Evolutionary conservation across 2,888 invertebrate genomes (phyloP).

Genomic region (Lasioglossum malachurum): DNA sequence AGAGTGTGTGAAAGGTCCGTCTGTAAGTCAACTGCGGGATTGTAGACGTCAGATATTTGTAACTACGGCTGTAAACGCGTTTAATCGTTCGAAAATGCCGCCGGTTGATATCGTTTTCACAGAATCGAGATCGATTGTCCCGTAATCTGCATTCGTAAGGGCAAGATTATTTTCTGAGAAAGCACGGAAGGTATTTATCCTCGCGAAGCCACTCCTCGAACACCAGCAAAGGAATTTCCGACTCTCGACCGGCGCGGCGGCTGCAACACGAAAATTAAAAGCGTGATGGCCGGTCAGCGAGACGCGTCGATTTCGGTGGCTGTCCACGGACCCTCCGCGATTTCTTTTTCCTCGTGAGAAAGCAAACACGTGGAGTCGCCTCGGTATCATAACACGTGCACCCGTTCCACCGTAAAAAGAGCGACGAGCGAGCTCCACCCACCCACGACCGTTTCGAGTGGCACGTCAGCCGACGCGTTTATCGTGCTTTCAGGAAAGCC

Average conservation of each 20-base stretch:
- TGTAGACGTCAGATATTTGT: no score
- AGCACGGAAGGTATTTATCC: slow-evolving; percentile 29
- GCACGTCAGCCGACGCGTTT: slow-evolving; percentile 57
- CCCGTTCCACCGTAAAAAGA: slow-evolving; percentile 22
- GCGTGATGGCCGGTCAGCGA: slow-evolving; percentile 45
- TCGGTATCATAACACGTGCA: slow-evolving; percentile 68
- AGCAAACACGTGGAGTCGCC: slow-evolving; percentile 65
- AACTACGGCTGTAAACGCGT: no score
- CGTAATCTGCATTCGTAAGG: slow-evolving; percentile 33
- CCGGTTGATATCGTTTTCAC: neutral
- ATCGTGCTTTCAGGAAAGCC: slow-evolving; percentile 71
- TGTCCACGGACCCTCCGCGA: slow-evolving; percentile 40
- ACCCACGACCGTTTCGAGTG: slow-evolving; percentile 65
- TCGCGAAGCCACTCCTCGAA: neutral
- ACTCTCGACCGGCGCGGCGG: neutral
- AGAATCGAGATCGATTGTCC: slow-evolving; percentile 28
- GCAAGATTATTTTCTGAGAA: slow-evolving; percentile 45
- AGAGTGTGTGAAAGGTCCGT: neutral
- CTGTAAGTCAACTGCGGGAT: neutral
- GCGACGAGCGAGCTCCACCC: slow-evolving; percentile 47
- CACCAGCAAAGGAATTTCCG: slow-evolving; percentile 29
- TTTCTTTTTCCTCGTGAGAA: slow-evolving; percentile 61
- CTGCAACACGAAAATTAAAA: slow-evolving; percentile 39
- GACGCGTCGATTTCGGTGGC: slow-evolving; percentile 58
- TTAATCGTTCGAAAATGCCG: neutral